phyloP scores from a whole-genome alignment of 2,888 invertebrate species.

The Arrhopalites spinosus region DNA sequence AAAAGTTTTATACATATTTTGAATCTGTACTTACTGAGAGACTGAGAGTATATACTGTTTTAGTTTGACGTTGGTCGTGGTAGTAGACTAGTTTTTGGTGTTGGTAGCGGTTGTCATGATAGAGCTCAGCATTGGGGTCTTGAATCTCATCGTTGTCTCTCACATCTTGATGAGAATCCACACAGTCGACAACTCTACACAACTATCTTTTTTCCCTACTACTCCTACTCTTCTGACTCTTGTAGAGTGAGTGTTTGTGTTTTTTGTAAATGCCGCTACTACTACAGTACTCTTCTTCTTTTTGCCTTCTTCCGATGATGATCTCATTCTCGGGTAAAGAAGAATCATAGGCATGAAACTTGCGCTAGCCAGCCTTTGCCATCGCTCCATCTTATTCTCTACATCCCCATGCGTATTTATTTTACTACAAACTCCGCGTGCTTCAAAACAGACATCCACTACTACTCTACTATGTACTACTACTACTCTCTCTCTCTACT shows the following conservation, averaged over 20 bases:
- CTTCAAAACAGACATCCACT: too few species aligned
- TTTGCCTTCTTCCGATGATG: too few species aligned
- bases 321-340: too few species aligned
- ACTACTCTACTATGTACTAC: too few species aligned
- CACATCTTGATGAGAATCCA: conserved; percentile 1
- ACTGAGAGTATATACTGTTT: not conserved
- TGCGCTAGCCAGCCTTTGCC: too few species aligned
- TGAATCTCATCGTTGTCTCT: too few species aligned
- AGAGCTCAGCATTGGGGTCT: conserved; percentile 15
- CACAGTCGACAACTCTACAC: not conserved
- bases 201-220: not conserved
- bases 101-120: not conserved
- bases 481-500: too few species aligned
- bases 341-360: too few species aligned
- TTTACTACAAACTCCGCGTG: too few species aligned
- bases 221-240: not conserved
- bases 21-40: not conserved
- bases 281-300: too few species aligned
- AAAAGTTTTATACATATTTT: not conserved
- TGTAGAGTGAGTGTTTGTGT: not conserved
- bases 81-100: not conserved
- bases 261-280: not conserved
- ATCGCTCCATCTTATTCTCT: too few species aligned
- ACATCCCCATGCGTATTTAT: too few species aligned
- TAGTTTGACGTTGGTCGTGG: not conserved